Base-by-base conservation (phyloP, 1,140 invertebrate genomes). In the Drosophila bipectinata region DNA sequence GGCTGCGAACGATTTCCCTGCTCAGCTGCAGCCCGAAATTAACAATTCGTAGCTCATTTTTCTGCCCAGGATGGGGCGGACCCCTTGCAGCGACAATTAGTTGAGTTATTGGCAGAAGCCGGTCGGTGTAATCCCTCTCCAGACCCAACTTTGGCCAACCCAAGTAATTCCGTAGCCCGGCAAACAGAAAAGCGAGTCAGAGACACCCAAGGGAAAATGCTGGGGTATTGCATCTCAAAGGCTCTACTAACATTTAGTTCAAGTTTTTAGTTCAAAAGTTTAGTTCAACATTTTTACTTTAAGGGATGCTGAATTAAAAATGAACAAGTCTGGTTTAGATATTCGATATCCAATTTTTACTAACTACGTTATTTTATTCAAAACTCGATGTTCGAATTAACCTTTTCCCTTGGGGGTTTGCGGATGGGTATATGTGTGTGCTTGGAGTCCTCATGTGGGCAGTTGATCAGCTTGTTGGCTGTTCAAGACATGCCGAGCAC, bases 11-110 rank as follows among this genome's bases (percentile, higher is more conserved):
- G 67, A 69, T 34, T 69, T 69, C 67, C 41, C 69, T 57, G 41
- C 64, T 49, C 52, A 71, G 67, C 64, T 71, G 67, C 67, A 71
- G 52, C 67, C 26, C 18, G 66, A 69, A 69, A 71, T 71, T 71
- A 71, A 71, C 64, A 71, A 71, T 69, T 69, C 67, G 67, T 71
- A 71, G 67, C 67, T 71, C 67, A 71, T 69, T 71, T 71, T 71
- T 71, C 64, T 71, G 67, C 61, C 39, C 21, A 28, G 30, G 24
- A 18, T 9, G 62, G 63, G 15, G 41, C 41, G 49, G 66, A 68
- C 66, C 66, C 48, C 66, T 69, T 69, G 66, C 51, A 69, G 66
- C 66, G 41, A 68, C 66, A 69, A 68, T 69, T 69, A 69, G 66
- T 69, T 69, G 66, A 69, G 66, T 69, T 69, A 69, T 69, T 68